A percentile compares a stretch with the other conserved stretches of the same genome.
Conservation (phyloP, 2,797 vertebrate genomes). For the Podarcis siculus region DNA sequence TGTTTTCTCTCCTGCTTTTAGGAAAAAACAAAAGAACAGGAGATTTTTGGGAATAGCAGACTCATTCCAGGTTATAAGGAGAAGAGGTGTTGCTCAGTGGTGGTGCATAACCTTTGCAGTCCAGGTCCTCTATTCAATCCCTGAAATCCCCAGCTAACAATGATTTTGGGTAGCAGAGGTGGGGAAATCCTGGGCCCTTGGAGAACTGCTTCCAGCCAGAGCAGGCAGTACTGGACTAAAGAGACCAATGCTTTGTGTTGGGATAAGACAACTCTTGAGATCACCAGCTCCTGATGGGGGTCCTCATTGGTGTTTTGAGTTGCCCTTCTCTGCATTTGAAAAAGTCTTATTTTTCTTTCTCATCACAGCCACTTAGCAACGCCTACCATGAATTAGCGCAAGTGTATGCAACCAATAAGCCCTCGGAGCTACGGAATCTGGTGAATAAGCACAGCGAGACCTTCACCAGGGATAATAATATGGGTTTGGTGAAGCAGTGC, state of each 20-base stretch:
- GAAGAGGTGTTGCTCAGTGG: not conserved
- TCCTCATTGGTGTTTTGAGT: not conserved
- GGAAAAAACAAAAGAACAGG: not conserved
- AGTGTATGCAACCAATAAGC: conserved; percentile 96
- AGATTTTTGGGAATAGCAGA: not conserved
- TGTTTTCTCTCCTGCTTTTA: not conserved
- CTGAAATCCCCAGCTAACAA: not conserved
- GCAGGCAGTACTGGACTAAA: not conserved
- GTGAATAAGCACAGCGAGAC: conserved; percentile 96
- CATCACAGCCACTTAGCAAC: conserved; percentile 93
- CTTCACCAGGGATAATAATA: conserved; percentile 95
- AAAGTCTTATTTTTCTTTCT: conserved; percentile 16
- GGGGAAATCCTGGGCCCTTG: not conserved
- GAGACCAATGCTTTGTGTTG: not conserved
- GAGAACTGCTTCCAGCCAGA: not conserved
- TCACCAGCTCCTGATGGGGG: too few relatives aligned
- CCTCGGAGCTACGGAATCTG: conserved; percentile 90
- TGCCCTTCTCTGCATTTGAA: not conserved
- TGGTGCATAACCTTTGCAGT: not conserved
- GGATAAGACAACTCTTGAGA: not conserved
- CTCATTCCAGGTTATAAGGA: too few relatives aligned
- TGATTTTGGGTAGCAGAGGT: too few relatives aligned
- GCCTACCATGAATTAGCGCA: conserved; percentile 98
- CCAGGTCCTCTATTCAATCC: too few relatives aligned
- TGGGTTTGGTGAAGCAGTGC: conserved; percentile 97